Percentiles rank a stretch among this genome's conserved stretches.
phyloP scores from a whole-genome alignment of 2,113 vertebrate species.

The Heliornis fulica region DNA sequence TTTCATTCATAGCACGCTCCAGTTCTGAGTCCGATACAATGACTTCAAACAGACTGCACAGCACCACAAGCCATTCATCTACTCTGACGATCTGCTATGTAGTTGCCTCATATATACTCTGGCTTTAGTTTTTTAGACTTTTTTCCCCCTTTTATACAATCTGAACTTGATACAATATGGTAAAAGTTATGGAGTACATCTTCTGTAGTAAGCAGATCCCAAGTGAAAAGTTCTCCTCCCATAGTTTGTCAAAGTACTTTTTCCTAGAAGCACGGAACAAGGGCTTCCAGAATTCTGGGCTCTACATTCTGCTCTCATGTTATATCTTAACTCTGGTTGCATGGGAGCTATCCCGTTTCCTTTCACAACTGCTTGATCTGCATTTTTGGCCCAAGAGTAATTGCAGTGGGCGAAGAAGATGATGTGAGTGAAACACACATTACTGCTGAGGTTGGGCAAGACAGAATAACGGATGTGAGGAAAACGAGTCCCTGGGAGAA shows the following conservation, averaged over 20 bases:
- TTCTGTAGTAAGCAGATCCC: background rate
- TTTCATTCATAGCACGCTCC: background rate
- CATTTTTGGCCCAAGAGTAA: background rate
- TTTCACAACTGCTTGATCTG: background rate
- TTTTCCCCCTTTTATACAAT: background rate
- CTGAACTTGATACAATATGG: background rate
- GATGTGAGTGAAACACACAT: background rate
- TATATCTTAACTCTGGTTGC: background rate
- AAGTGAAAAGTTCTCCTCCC: background rate
- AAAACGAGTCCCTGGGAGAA: background rate
- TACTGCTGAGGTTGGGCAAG: background rate
- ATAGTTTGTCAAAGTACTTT: background rate
- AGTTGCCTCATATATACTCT: background rate
- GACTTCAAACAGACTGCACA: background rate
- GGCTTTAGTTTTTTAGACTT: accelerated
- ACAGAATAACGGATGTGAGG: background rate
- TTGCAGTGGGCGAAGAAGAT: background rate
- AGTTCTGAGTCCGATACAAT: background rate
- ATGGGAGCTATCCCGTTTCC: background rate
- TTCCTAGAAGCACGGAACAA: background rate
- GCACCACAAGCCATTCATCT: background rate
- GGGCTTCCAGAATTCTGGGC: background rate
- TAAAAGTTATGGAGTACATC: background rate
- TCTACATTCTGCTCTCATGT: background rate
- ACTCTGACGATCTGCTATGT: background rate